These are phyloP conservation scores for Apodemia hepburni DNA, from an alignment of 2,888 invertebrate species.

Conservation along the genomic window DNA sequence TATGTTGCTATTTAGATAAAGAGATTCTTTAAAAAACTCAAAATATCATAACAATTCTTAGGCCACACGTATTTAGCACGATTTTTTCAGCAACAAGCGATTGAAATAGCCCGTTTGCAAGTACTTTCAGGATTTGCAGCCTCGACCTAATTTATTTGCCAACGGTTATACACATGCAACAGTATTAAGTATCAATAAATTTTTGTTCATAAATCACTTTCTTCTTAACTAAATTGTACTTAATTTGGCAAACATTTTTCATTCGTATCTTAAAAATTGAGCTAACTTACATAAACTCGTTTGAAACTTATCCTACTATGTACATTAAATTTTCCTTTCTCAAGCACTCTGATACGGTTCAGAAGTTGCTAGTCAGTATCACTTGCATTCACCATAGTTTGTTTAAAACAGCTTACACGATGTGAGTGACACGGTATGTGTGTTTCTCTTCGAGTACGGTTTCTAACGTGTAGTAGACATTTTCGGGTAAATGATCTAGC, in stretches of 20 bases:
- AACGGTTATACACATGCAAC: too few species aligned
- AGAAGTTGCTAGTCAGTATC: constrained; percentile 1
- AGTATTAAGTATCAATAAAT: too few species aligned
- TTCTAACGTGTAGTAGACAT: constrained; percentile 85
- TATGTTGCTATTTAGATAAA: too few species aligned
- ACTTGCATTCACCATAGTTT: not conserved
- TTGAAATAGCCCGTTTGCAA: too few species aligned
- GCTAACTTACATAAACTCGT: not conserved
- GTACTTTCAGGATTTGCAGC: too few species aligned
- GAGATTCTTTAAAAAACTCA: too few species aligned
- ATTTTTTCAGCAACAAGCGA: too few species aligned
- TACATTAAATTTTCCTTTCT: not conserved
- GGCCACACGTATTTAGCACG: too few species aligned
- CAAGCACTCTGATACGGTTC: not conserved
- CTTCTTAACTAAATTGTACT: constrained; percentile 23
- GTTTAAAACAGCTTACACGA: constrained; percentile 29
- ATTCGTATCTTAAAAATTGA: constrained; percentile 5
- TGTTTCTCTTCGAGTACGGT: constrained; percentile 80
- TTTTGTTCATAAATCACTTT: constrained; percentile 1
- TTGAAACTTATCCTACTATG: not conserved
- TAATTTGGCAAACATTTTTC: not conserved
- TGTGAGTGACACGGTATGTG: constrained; percentile 65
- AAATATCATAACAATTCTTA: too few species aligned
- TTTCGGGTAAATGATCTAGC: constrained; percentile 92
- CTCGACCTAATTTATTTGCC: too few species aligned